These are phyloP conservation scores for Tupaia chinensis DNA, from an alignment of 2,113 vertebrate species.

Conservation along the genomic window DNA sequence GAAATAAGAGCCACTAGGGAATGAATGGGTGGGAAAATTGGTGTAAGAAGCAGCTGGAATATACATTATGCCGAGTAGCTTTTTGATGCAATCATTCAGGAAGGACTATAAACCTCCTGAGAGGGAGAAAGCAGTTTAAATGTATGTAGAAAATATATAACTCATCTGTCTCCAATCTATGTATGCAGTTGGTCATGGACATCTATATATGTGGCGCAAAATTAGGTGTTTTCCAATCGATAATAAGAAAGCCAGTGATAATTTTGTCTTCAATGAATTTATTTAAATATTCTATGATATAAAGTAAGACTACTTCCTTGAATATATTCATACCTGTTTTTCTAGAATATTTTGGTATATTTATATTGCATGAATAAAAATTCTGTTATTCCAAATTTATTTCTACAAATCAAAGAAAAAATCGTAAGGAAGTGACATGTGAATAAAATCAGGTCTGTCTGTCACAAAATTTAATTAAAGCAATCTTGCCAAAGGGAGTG, in stretches of 20 bases:
- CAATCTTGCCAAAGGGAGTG: background rate
- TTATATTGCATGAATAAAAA: background rate
- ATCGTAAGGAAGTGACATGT: background rate
- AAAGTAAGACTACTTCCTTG: background rate
- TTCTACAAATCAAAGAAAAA: background rate
- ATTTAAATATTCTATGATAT: background rate
- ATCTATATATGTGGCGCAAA: background rate
- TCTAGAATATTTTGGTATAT: background rate
- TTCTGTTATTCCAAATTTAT: background rate
- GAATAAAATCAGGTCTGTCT: background rate
- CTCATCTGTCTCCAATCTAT: conserved; percentile 57
- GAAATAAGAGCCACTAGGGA: background rate
- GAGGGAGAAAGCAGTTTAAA: conserved; percentile 1
- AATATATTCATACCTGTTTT: background rate
- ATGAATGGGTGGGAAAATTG: background rate
- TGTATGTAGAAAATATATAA: background rate
- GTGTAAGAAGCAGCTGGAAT: conserved; percentile 38
- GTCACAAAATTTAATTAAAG: background rate
- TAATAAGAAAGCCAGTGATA: background rate
- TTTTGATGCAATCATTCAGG: conserved; percentile 38
- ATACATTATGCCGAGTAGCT: background rate
- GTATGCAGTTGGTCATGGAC: background rate
- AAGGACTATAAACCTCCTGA: background rate
- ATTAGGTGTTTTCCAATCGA: background rate
- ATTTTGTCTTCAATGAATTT: conserved; percentile 19